Evolutionary conservation across 2,797 vertebrate species (phyloP).

Genomic region (Gymnodraco acuticeps): DNA sequence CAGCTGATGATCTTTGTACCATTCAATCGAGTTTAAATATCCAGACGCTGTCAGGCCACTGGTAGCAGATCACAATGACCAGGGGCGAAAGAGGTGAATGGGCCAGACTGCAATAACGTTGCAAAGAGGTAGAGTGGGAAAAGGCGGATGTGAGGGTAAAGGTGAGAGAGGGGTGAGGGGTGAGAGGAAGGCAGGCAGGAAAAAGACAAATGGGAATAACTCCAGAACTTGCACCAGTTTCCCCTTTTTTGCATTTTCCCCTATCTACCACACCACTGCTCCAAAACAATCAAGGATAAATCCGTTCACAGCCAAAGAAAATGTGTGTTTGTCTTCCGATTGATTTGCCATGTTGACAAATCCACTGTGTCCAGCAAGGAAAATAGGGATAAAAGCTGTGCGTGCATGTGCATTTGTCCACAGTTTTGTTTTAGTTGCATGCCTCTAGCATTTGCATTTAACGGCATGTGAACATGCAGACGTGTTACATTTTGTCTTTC

Average conservation of each 20-base stretch:
- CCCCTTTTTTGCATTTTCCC: neutral
- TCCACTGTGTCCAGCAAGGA: conserved; percentile 15
- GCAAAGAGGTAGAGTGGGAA: neutral
- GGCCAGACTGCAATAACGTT: neutral
- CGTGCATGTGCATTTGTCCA: neutral
- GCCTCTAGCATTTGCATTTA: conserved; percentile 21
- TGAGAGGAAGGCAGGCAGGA: neutral
- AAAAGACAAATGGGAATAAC: conserved; percentile 8
- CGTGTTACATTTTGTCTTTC: conserved; percentile 37
- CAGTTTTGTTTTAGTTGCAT: conserved; percentile 29
- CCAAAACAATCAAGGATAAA: conserved; percentile 31
- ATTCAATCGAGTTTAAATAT: conserved; percentile 8
- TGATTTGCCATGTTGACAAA: conserved; percentile 52
- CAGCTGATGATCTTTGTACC: conserved; percentile 27
- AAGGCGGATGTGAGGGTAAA: neutral
- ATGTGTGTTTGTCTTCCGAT: conserved; percentile 19
- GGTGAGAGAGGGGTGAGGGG: neutral
- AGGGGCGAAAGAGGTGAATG: neutral
- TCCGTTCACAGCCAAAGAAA: conserved; percentile 25
- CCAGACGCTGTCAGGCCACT: neutral
- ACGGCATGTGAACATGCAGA: conserved; percentile 25
- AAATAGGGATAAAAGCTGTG: conserved; percentile 35
- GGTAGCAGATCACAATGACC: neutral
- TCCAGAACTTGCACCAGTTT: conserved; percentile 3
- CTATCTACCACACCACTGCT: conserved; percentile 8